phyloP scores from a whole-genome alignment of 35 echinoderm and acorn worm genomes.

The Heliocidaris tuberculata region DNA sequence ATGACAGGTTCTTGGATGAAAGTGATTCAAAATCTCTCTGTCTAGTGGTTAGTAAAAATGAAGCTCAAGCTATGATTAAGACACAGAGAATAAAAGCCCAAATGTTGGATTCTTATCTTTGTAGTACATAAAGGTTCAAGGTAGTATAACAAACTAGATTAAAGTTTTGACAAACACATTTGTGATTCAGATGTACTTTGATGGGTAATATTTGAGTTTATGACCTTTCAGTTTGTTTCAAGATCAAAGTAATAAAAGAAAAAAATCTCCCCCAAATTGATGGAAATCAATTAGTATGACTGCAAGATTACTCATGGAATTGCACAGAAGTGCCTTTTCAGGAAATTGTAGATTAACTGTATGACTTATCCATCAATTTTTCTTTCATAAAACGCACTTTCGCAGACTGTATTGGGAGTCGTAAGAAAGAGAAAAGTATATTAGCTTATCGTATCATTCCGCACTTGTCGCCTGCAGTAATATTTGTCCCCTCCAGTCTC shows the following conservation, averaged over 20 bases:
- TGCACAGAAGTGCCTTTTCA: background rate
- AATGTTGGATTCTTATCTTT: background rate
- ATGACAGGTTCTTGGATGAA: no score
- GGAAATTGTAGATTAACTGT: background rate
- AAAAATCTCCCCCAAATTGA: background rate
- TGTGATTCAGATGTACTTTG: background rate
- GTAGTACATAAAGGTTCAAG: background rate
- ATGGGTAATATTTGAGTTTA: background rate
- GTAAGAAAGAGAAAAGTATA: background rate
- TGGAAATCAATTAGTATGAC: background rate
- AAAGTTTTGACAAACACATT: background rate
- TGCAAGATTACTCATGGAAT: background rate
- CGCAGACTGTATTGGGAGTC: background rate
- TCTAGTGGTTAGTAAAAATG: no score
- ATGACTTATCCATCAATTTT: background rate
- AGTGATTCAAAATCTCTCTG: background rate
- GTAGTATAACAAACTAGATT: background rate
- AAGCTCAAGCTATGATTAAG: background rate
- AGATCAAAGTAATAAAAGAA: background rate
- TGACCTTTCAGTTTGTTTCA: background rate
- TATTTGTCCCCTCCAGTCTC: background rate
- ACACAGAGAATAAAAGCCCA: background rate
- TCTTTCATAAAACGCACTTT: background rate
- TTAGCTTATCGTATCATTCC: background rate
- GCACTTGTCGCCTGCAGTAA: conserved; percentile 8